Base-by-base conservation (phyloP, 2,888 invertebrate genomes). In the Ypsolopha sequella region DNA sequence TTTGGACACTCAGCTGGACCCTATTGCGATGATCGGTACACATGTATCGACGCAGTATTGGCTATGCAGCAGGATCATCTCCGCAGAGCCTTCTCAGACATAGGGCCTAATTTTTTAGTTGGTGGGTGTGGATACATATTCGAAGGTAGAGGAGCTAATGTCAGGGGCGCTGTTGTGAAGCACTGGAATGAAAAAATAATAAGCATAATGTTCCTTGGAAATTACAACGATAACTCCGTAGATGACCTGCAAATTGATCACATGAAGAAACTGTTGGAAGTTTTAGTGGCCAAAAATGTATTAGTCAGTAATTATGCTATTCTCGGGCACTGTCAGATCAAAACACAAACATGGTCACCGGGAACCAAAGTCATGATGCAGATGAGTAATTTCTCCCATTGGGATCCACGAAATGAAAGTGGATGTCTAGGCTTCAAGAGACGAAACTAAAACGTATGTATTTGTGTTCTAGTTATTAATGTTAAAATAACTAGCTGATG, bases 61-160 rank as follows among this genome's bases (percentile, higher is more conserved):
- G 49, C 38, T 3, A 72, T 79, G 13, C 84, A 84, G 58, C 61
- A 59, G 11, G 62, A 69, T 2, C 73, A 80, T 51, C 60, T 75
- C 11, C 57, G 66, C 7, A 62, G 72, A 43, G 62, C 62, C 0
- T 71, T 65, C 53, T 52, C 54, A 1, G 85, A 85, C 48, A 82
- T 85, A 39, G 80, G 72, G 0, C 77, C 82, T 0, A 85, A 85
- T 54, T 85, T 68, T 52, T 68, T 85, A 0, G 72, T 84, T 4
- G 68, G 75, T 8, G 78, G 77, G 1, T 66, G 73, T 6, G 84
- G 82, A 3, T 56, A 68, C 1, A 51, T 84, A 2, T 84, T 84
- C 52, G 84, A 84, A 63, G 85, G 82, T 0, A 62, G 77, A 57
- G 84, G 84, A 1, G 76, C 77, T 0, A 82, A 82, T 53, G 61